Conservation (phyloP, 2,797 vertebrate species). For the Potorous gilbertii region DNA sequence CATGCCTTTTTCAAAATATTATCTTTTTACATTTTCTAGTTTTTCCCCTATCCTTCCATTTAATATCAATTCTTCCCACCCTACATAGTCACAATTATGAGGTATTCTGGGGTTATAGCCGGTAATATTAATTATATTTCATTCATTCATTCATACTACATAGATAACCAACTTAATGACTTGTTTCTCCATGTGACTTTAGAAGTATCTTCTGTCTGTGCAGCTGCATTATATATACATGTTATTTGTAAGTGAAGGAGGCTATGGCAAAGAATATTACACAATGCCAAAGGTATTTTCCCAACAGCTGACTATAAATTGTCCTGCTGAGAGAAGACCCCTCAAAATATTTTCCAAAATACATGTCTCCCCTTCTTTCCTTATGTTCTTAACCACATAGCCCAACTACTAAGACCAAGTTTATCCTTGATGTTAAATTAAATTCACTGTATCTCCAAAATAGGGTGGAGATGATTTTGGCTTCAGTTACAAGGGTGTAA, state of each 20-base stretch:
- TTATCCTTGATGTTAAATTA: constrained; percentile 57
- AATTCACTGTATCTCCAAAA: constrained; percentile 53
- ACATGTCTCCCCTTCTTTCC: not conserved
- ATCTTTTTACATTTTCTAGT: not conserved
- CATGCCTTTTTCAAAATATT: constrained; percentile 14
- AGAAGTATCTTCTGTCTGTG: not conserved
- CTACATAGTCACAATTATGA: constrained; percentile 5
- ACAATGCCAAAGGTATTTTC: constrained; percentile 35
- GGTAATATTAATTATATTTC: constrained; percentile 5
- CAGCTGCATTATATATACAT: not conserved
- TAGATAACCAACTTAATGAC: constrained; percentile 14
- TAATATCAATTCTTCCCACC: constrained; percentile 27
- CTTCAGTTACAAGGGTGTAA: constrained; percentile 33
- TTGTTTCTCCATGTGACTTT: not conserved
- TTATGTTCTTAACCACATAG: constrained; percentile 21
- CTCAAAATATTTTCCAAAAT: not conserved
- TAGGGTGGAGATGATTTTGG: constrained; percentile 47
- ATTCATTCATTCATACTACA: not conserved
- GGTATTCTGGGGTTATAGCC: not conserved
- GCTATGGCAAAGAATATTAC: not conserved
- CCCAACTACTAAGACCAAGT: constrained; percentile 27
- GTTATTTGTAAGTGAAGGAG: constrained; percentile 12
- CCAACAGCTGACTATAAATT: constrained; percentile 47
- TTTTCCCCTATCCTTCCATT: not conserved
- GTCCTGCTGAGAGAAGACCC: constrained; percentile 22